Evolutionary conservation across 1,140 invertebrate species (phyloP), one percentile per base, ranked within the genome.

Genomic region (Bombus polaris): DNA sequence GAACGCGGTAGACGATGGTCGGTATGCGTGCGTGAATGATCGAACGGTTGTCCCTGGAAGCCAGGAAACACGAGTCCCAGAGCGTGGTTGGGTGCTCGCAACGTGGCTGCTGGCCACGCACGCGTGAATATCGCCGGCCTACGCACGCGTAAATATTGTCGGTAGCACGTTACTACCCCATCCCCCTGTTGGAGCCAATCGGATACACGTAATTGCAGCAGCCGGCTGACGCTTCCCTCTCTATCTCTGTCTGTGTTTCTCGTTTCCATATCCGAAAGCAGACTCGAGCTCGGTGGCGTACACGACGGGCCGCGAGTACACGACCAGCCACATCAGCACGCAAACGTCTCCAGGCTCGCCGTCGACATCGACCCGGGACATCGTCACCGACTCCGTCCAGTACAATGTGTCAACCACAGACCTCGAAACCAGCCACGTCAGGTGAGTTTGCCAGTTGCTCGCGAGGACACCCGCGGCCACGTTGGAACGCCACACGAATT

Each of bases 231-330:
- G 77, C 72, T 57, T 66, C 66, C 79, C 59, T 62, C 59, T 62
- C 59, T 53, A 53, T n/a, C 59, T 62, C 28, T 62, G 6, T 28
- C 25, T 59, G 18, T 59, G 37, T 87, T n/a, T 79, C 83, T 88
- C 39, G 76, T 76, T 86, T 89, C 85, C 53, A 35, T 75, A 73
- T 53, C 22, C 32, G 35, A 74, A 81, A 86, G 76, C 91, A 95
- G 94, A 95, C 90, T 93, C 93, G 81, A 95, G 94, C 89, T 94
- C 93, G 85, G 93, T 92, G 86, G 93, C 93, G 81, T 94, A 92
- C 87, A 95, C 94, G 68, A 95, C 94, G 62, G 92, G 92, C 86
- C 92, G 91, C 65, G 94, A 94, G 84, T 92, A 92, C 87, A 90
- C 94, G 83, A 94, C 92, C 66, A 93, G 92, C 87, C 93, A 94